Evolutionary conservation across 2,888 invertebrate genomes (phyloP), one percentile per base, ranked within the genome.

Genomic region (Smittia sp.): DNA sequence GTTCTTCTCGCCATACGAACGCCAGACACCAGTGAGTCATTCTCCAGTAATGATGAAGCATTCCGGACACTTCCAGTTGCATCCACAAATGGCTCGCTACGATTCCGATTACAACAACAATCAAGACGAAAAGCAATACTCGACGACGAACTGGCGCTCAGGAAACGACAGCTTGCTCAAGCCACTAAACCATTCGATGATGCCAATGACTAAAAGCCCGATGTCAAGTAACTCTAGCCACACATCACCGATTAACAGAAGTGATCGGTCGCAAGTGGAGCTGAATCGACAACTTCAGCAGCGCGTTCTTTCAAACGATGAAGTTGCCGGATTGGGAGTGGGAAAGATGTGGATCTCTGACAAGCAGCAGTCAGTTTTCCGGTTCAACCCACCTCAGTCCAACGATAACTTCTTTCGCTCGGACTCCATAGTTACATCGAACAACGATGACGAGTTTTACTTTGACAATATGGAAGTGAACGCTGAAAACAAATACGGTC

Each of bases 401-500:
- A 73, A 65, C 20, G 65, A 73, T 27, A 63, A 73, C 22, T 83
- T 83, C 77, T 81, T 82, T 15, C 84, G 86, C 32, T 84, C 86
- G 38, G 86, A 86, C 78, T 84, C 86, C 9, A 83, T 86, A 76
- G 79, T 87, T 74, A 46, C 73, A 15, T 63, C 69, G 1, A 22
- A 27, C 25, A 84, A 86, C 74, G 87, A 88, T 74, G 89, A 89
- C 77, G 87, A 87, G 76, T 85, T 87, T 73, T 88, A 89, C 20
- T 89, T 88, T 79, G 89, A 88, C 77, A 73, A 39, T 24, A 54
- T 73, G 63, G 83, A 86, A n/a, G n/a, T n/a, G 52, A 86, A 87
- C 27, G 77, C 80, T 18, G 85, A 86, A 32, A 89, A 86, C 77
- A 89, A 87, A 79, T 90, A 86, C 78, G 90, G 90, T 11, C 89